These are phyloP conservation scores for Parnassius glacialis DNA, from an alignment of 2,888 invertebrate genomes.

Conservation along the genomic window DNA sequence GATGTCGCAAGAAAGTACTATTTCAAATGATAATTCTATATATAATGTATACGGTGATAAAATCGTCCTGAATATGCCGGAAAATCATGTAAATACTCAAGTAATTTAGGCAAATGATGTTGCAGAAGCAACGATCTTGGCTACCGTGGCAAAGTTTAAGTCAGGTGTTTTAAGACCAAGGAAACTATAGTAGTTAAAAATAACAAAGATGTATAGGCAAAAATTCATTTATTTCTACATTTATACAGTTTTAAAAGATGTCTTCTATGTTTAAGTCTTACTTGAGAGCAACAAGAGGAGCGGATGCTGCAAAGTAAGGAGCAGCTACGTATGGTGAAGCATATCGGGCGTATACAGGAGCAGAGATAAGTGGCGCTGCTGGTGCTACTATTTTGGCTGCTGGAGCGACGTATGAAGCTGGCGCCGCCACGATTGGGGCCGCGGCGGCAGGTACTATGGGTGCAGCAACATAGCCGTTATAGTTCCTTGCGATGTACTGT, in stretches of 20 bases:
- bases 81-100: too few relatives aligned
- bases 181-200: not conserved
- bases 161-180: too few relatives aligned
- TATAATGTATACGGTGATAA: too few relatives aligned
- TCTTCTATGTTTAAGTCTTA: conserved; percentile 9
- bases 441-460: conserved; percentile 49
- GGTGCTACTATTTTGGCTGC: conserved; percentile 48
- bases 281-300: conserved; percentile 47
- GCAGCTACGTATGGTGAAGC: conserved; percentile 24
- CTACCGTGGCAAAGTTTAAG: too few relatives aligned
- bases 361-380: conserved; percentile 23
- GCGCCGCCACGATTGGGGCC: conserved; percentile 49
- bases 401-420: conserved; percentile 44
- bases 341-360: conserved; percentile 9
- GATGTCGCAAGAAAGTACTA: too few relatives aligned
- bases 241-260: not conserved
- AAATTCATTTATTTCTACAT: conserved; percentile 7
- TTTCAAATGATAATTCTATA: too few relatives aligned
- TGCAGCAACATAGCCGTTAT: conserved; percentile 67
- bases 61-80: too few relatives aligned
- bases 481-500: conserved; percentile 83
- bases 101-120: too few relatives aligned
- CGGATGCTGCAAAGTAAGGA: conserved; percentile 30
- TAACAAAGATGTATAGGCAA: not conserved
- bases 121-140: too few relatives aligned